phyloP scores from a whole-genome alignment of 2,888 invertebrate species.

The Pollenia labialis region DNA sequence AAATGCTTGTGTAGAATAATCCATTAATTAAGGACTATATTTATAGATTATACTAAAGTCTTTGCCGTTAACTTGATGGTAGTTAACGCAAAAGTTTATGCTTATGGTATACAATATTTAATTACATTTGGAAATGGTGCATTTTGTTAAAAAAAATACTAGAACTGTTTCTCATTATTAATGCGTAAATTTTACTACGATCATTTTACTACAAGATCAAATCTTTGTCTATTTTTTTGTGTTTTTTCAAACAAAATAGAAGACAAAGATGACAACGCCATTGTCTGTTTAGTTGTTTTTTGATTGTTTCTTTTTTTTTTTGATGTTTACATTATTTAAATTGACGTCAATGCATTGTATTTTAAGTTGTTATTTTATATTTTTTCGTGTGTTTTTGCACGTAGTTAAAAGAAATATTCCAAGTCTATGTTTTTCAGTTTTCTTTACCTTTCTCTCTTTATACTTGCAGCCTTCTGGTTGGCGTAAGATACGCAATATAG shows the following conservation, averaged over 20 bases:
- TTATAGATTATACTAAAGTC: no score
- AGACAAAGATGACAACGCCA: neutral
- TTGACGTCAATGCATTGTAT: slow-evolving; percentile 54
- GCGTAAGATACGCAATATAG: slow-evolving; percentile 96
- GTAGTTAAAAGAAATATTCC: no score
- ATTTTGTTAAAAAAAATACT: neutral
- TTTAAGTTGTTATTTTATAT: slow-evolving; percentile 2
- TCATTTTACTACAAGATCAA: slow-evolving; percentile 60
- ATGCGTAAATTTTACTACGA: slow-evolving; percentile 52
- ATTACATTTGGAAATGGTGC: neutral
- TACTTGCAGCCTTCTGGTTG: slow-evolving; percentile 94
- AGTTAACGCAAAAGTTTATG: no score
- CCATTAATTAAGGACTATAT: no score
- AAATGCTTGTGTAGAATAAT: no score
- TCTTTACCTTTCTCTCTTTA: neutral
- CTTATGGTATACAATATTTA: neutral
- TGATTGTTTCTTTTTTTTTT: neutral
- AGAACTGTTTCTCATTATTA: neutral
- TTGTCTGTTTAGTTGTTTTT: slow-evolving; percentile 2
- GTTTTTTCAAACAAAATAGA: slow-evolving; percentile 27
- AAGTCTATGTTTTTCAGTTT: neutral
- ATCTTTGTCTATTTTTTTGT: slow-evolving; percentile 1
- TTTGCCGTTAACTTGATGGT: no score
- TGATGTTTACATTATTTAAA: slow-evolving; percentile 46
- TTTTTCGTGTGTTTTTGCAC: slow-evolving; percentile 20